Conservation (phyloP, 2,113 vertebrate species). For the Osmerus eperlanus region DNA sequence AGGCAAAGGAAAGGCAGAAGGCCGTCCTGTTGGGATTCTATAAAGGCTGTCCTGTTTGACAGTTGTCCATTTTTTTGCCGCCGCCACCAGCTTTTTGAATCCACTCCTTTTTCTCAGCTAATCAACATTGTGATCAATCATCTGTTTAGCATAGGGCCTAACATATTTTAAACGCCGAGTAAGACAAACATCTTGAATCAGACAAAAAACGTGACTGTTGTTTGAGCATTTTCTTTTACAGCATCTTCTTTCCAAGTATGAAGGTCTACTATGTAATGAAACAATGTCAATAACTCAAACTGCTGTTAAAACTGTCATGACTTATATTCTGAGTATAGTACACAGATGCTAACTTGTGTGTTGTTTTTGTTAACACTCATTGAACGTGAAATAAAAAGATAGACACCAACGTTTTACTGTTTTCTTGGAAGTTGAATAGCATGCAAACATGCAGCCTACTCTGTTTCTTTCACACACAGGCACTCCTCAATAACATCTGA, state of each 20-base stretch:
- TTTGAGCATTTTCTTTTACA: not conserved
- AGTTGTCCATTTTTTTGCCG: too few species aligned
- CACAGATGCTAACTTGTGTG: conserved; percentile 82
- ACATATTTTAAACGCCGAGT: too few species aligned
- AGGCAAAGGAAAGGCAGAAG: too few species aligned
- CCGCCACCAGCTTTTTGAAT: too few species aligned
- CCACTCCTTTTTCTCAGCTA: too few species aligned
- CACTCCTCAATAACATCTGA: too few species aligned
- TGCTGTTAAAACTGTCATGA: conserved; percentile 50
- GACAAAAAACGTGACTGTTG: conserved; percentile 4
- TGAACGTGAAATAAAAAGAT: conserved; percentile 83
- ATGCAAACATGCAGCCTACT: not conserved
- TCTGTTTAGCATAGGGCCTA: too few species aligned
- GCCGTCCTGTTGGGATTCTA: too few species aligned
- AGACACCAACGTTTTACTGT: conserved; percentile 60
- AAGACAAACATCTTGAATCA: not conserved
- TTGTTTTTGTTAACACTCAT: conserved; percentile 82
- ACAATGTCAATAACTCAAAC: not conserved
- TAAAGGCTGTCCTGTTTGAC: too few species aligned
- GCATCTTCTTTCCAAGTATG: not conserved
- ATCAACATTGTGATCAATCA: too few species aligned
- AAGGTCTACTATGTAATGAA: not conserved
- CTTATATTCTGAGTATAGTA: conserved; percentile 72
- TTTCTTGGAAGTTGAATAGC: not conserved
- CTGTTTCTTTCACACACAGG: not conserved